Base-by-base conservation (phyloP, 2,113 vertebrate genomes). In the Lepus timidus region DNA sequence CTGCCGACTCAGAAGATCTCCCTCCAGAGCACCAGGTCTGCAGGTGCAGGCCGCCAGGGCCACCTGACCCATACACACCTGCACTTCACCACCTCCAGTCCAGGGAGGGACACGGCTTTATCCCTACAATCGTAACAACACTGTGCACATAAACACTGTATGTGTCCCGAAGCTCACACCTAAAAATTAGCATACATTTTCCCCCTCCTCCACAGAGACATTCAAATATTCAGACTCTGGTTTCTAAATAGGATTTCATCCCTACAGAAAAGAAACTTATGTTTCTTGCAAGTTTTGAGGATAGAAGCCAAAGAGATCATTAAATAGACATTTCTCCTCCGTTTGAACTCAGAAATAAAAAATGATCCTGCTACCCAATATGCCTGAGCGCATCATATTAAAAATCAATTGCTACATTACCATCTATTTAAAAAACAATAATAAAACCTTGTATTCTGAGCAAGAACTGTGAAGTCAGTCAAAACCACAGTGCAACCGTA, bases 391-490 rank as follows among this genome's bases (percentile, higher is more conserved):
- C 9, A 82, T 93, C 8, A 65, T 87, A 62, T 75, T 78, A 93
- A 97, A 96, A 91, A 76, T 71, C 44, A 89, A 78, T 87, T 85
- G 39, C 79, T 71, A 68, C 23, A 52, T 92, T 90, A 76, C 3
- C 20, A 89, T 94, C 29, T 91, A 73, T 74, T 96, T 16, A 83
- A 94, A 91, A 88, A 84, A 65, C 12, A 91, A 94, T 74, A 92
- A 89, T 88, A 91, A 87, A 95, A 79, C 10, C 39, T 86, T 92
- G 65, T 84, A 89, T 95, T 65, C 71, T 90, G 88, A 58, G 14
- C 12, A 94, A 76, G 70, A 92, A 58, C 71, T 95, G 85, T 91
- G 81, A 91, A 95, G 36, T 87, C 70, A 83, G 20, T 65, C 52
- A 85, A 85, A 90, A 64, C 65, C 61, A 92, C 52, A 90, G 49